Evolutionary conservation across 2,888 invertebrate genomes (phyloP).

Genomic region (Penaeus monodon): DNA sequence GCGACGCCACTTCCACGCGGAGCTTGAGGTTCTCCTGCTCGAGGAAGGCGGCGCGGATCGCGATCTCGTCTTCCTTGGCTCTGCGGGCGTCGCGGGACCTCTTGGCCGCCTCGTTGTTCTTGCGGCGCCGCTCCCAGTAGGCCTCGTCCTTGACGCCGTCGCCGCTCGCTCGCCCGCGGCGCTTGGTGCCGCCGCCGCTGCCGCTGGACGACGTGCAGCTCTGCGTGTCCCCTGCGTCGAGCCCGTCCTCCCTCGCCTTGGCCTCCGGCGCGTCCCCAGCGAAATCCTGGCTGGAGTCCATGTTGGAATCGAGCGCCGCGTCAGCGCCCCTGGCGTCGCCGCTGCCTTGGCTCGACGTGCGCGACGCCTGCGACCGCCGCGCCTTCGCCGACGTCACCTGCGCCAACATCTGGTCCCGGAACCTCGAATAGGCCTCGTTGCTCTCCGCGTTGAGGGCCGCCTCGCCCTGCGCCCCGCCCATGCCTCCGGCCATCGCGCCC

Average conservation of each 20-base stretch:
- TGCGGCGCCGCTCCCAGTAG: constrained; percentile 88
- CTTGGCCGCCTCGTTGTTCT: constrained; percentile 96
- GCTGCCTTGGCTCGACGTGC: background rate
- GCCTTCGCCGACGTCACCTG: constrained; percentile 75
- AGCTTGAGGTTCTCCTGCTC: constrained; percentile 89
- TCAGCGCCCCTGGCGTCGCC: background rate
- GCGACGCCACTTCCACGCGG: constrained; percentile 78
- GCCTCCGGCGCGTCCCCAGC: too few species aligned
- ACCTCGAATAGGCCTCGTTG: constrained; percentile 80
- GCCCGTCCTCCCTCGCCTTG: too few species aligned
- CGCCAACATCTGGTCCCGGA: constrained; percentile 78
- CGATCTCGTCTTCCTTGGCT: constrained; percentile 91
- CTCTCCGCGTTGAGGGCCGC: constrained; percentile 30
- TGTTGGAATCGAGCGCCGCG: background rate
- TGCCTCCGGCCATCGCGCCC: background rate
- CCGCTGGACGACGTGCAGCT: background rate
- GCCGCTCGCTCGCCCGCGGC: background rate
- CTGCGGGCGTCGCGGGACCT: constrained; percentile 90
- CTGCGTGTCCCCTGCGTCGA: background rate
- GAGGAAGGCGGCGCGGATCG: constrained; percentile 86
- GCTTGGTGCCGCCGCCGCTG: constrained; percentile 7
- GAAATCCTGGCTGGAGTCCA: too few species aligned
- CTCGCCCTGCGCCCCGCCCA: constrained; percentile 17
- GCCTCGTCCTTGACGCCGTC: constrained; percentile 78
- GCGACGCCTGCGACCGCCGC: constrained; percentile 56